Conservation (phyloP, 2,113 vertebrate genomes). For the Rhabdornis inornatus region DNA sequence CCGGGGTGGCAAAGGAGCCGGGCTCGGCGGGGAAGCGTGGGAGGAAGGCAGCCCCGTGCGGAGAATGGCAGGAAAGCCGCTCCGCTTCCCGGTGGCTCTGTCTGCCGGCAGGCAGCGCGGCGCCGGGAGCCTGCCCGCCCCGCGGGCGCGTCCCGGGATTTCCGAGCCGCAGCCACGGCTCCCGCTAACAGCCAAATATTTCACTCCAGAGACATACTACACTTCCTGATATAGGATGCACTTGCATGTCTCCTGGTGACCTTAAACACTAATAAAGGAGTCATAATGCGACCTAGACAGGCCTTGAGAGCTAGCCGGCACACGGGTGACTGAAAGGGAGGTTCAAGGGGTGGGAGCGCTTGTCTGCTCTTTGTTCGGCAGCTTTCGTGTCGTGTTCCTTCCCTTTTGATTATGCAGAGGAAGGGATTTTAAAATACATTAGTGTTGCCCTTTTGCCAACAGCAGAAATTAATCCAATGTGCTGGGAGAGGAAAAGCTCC, state of each 20-base stretch:
- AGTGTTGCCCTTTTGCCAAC: background rate
- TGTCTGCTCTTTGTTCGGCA: slow-evolving; percentile 48
- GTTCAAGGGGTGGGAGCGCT: background rate
- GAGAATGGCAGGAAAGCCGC: slow-evolving; percentile 89
- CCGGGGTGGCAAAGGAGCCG: slow-evolving; percentile 24
- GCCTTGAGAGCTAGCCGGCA: slow-evolving; percentile 52
- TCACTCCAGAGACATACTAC: slow-evolving; percentile 78
- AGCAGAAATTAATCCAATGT: background rate
- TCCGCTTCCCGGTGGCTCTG: slow-evolving; percentile 79
- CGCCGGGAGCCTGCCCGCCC: slow-evolving; percentile 81
- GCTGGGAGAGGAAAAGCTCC: background rate
- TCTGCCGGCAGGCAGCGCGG: slow-evolving; percentile 70
- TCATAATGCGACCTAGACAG: slow-evolving; percentile 80
- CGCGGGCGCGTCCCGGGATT: slow-evolving; percentile 81
- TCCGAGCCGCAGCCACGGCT: slow-evolving; percentile 78
- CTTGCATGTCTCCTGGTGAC: slow-evolving; percentile 85
- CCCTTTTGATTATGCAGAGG: slow-evolving; percentile 25
- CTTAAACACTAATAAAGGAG: slow-evolving; percentile 87
- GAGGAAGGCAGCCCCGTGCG: slow-evolving; percentile 70
- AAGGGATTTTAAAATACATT: slow-evolving; percentile 41
- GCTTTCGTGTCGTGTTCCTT: slow-evolving; percentile 17
- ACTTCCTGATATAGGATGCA: slow-evolving; percentile 93
- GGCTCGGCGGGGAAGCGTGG: slow-evolving; percentile 64
- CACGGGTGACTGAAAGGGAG: slow-evolving; percentile 37
- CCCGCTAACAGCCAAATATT: slow-evolving; percentile 80